Evolutionary conservation across 1,140 invertebrate species (phyloP).

Genomic region (Camponotus pennsylvanicus): DNA sequence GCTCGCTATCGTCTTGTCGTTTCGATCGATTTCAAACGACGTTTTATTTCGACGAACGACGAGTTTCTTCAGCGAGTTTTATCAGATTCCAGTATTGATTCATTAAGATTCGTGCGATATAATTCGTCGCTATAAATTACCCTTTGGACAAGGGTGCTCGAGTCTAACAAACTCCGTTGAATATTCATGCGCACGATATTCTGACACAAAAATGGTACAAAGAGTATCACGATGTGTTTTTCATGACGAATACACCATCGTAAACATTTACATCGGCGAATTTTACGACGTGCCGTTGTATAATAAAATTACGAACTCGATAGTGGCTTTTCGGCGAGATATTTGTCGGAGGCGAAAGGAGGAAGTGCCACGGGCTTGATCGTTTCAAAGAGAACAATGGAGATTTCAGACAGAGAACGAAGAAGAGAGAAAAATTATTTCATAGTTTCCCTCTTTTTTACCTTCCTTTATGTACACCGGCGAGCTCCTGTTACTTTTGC

Average conservation of each 20-base stretch:
- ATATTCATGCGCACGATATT: conserved; percentile 56
- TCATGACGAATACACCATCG: conserved; percentile 6
- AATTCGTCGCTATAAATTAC: conserved; percentile 28
- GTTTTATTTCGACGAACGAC: neutral
- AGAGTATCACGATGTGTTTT: conserved; percentile 39
- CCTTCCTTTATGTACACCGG: conserved; percentile 40
- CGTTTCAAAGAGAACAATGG: conserved; percentile 64
- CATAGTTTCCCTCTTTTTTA: conserved; percentile 43
- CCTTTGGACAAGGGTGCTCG: conserved; percentile 33
- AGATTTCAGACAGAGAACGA: conserved; percentile 31
- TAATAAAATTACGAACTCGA: conserved; percentile 46
- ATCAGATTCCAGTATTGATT: neutral
- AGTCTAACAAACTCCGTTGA: conserved; percentile 46
- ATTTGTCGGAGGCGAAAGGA: conserved; percentile 66
- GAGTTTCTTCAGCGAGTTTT: neutral
- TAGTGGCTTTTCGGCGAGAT: conserved; percentile 26
- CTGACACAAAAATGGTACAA: conserved; percentile 24
- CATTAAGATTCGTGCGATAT: neutral
- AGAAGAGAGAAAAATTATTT: conserved; percentile 36
- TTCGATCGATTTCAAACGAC: neutral
- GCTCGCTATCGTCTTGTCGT: neutral
- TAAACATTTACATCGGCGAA: conserved; percentile 41
- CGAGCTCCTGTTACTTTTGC: conserved; percentile 75
- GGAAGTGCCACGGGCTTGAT: conserved; percentile 44
- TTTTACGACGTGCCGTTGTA: conserved; percentile 30